These are phyloP conservation scores for Eupithecia inturbata DNA, from an alignment of 2,888 invertebrate species.

Conservation along the genomic window DNA sequence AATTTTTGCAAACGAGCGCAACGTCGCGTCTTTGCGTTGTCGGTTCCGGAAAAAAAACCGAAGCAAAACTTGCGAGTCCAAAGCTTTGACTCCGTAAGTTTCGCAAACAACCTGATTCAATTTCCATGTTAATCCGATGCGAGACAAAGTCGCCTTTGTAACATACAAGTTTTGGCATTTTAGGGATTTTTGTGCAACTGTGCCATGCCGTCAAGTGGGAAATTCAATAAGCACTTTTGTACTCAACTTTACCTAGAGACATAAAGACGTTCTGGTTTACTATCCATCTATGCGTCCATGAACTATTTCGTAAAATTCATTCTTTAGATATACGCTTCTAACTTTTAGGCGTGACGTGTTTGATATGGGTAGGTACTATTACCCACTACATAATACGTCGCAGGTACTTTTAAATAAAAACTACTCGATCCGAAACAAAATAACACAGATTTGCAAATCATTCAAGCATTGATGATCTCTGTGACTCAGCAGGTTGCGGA, in stretches of 20 bases:
- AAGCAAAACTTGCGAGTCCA: conserved; percentile 14
- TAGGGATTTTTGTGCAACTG: conserved; percentile 51
- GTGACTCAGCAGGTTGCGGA: too few relatives aligned
- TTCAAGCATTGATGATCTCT: too few relatives aligned
- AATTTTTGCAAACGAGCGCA: conserved; percentile 12
- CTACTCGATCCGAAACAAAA: too few relatives aligned
- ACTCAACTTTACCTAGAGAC: neutral
- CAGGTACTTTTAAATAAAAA: too few relatives aligned
- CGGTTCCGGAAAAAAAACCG: conserved; percentile 11
- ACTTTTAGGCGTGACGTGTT: too few relatives aligned
- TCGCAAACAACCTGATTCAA: conserved; percentile 69
- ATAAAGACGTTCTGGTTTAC: neutral
- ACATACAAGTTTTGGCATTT: conserved; percentile 53
- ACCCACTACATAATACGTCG: too few relatives aligned
- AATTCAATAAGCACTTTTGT: conserved; percentile 40
- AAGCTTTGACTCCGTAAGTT: conserved; percentile 49
- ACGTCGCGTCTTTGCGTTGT: neutral
- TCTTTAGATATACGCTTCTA: too few relatives aligned
- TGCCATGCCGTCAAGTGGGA: conserved; percentile 40
- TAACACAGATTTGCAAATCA: too few relatives aligned
- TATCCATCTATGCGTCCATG: too few relatives aligned
- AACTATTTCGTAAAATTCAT: too few relatives aligned
- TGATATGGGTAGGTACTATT: too few relatives aligned
- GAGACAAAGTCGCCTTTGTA: conserved; percentile 64
- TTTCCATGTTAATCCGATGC: conserved; percentile 74